Conservation (phyloP, 2,888 invertebrate genomes). For the Plagodis pulveraria region DNA sequence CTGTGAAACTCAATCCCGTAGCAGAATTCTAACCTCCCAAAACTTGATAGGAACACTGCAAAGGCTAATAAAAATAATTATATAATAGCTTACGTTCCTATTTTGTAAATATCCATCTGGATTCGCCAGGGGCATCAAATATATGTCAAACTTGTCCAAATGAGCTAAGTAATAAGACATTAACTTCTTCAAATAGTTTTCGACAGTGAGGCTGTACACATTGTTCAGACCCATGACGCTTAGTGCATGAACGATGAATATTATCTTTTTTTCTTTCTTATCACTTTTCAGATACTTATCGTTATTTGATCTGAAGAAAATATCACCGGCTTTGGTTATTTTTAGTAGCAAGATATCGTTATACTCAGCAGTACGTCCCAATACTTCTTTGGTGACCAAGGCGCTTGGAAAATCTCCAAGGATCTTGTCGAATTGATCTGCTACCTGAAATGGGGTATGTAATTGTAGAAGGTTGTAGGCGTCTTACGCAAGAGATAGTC, state of each 20-base stretch:
- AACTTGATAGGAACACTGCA: no score
- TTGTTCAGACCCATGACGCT: constrained; percentile 53
- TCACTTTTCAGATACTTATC: constrained; percentile 58
- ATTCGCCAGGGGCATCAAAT: constrained; percentile 70
- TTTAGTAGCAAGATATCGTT: constrained; percentile 65
- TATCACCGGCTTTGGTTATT: constrained; percentile 38
- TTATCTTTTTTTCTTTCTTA: constrained; percentile 61
- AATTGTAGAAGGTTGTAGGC: no score
- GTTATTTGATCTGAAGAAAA: constrained; percentile 50
- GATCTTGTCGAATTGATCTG: constrained; percentile 44
- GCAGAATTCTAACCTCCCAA: no score
- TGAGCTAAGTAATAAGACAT: constrained; percentile 57
- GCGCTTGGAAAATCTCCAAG: constrained; percentile 36
- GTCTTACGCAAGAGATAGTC: no score
- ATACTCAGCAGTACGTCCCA: constrained; percentile 64
- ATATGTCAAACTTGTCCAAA: constrained; percentile 73
- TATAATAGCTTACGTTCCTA: constrained; percentile 21
- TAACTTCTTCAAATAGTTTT: constrained; percentile 42
- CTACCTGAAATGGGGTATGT: constrained; percentile 47
- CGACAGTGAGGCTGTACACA: constrained; percentile 40
- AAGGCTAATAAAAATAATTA: no score
- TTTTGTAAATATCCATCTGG: constrained; percentile 59
- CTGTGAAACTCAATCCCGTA: no score
- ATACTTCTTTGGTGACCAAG: constrained; percentile 37
- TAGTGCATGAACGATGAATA: constrained; percentile 73